phyloP scores from a whole-genome alignment of 2,888 invertebrate species.

The Cosmorhoe ocellata region DNA sequence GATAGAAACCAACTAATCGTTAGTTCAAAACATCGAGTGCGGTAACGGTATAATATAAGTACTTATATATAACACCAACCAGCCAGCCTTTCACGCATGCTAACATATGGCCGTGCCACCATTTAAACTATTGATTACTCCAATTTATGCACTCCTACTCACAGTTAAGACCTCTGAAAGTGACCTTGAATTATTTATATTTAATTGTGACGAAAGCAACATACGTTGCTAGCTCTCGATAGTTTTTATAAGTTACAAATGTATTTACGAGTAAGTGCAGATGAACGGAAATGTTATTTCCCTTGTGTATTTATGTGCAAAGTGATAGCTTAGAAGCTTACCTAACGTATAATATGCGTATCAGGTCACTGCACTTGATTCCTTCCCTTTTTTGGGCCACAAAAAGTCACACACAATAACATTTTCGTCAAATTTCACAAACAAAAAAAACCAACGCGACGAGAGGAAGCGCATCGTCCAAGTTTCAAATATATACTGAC shows the following conservation, averaged over 20 bases:
- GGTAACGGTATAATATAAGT: slow-evolving; percentile 74
- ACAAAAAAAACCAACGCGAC: slow-evolving; percentile 84
- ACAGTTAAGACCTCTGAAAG: slow-evolving; percentile 48
- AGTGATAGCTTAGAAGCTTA: slow-evolving; percentile 44
- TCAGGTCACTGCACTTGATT: slow-evolving; percentile 80
- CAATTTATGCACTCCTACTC: slow-evolving; percentile 48
- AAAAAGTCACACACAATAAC: slow-evolving; percentile 80
- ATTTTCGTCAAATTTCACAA: slow-evolving; percentile 79
- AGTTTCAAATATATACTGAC: slow-evolving; percentile 98
- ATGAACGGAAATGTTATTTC: slow-evolving; percentile 28
- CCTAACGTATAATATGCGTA: slow-evolving; percentile 61
- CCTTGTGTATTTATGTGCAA: slow-evolving; percentile 7
- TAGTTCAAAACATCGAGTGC: slow-evolving; percentile 45
- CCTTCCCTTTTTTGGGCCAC: slow-evolving; percentile 79
- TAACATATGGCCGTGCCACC: slow-evolving; percentile 71
- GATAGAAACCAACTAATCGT: slow-evolving; percentile 37
- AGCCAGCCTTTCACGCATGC: slow-evolving; percentile 64
- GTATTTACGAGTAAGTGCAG: slow-evolving; percentile 34
- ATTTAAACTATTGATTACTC: slow-evolving; percentile 56
- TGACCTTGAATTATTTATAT: slow-evolving; percentile 64
- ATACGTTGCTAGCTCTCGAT: slow-evolving; percentile 57
- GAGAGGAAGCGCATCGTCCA: slow-evolving; percentile 93
- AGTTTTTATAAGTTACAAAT: slow-evolving; percentile 58
- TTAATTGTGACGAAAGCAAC: slow-evolving; percentile 60
- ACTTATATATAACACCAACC: slow-evolving; percentile 49